phyloP scores from a whole-genome alignment of 64 coral and sea anemone species.

The Astreopora myriophthalma region DNA sequence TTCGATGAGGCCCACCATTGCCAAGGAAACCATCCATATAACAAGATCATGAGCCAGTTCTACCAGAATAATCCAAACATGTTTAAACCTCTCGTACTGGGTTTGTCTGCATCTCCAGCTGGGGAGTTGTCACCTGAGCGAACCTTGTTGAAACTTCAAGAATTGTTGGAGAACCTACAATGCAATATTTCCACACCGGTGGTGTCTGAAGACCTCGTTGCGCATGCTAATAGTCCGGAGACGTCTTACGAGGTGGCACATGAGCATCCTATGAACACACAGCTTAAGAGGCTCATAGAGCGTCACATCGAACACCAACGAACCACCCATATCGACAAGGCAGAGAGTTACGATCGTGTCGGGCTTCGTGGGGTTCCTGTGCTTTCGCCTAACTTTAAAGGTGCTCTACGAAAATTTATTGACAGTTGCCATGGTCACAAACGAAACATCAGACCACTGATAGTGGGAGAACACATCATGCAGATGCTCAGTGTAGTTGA shows the following conservation, averaged over 20 bases:
- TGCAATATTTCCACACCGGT: constrained; percentile 67
- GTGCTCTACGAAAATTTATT: constrained; percentile 64
- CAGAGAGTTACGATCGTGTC: constrained; percentile 1
- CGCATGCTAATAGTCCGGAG: constrained; percentile 69
- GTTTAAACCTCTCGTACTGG: constrained; percentile 87
- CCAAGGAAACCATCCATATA: constrained; percentile 80
- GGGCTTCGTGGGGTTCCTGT: constrained; percentile 7
- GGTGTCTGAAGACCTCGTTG: constrained; percentile 35
- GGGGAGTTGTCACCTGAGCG: constrained; percentile 48
- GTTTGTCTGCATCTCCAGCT: constrained; percentile 83
- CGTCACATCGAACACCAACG: constrained; percentile 19
- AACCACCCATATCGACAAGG: background rate
- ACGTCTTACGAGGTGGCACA: constrained; percentile 26
- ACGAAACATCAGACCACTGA: constrained; percentile 40
- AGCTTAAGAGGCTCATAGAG: constrained; percentile 18
- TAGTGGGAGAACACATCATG: constrained; percentile 75
- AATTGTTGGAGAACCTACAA: constrained; percentile 59
- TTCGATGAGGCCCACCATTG: constrained; percentile 96
- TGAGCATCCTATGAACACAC: constrained; percentile 20
- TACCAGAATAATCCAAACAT: constrained; percentile 21
- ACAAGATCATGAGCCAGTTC: constrained; percentile 73
- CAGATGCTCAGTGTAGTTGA: constrained; percentile 83
- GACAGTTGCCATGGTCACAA: constrained; percentile 57
- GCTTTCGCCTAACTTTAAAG: constrained; percentile 66
- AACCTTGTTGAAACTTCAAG: constrained; percentile 60